Evolutionary conservation across 2,797 vertebrate genomes (phyloP), one percentile per base, ranked within the genome.

Genomic region (Sciaenops ocellatus): DNA sequence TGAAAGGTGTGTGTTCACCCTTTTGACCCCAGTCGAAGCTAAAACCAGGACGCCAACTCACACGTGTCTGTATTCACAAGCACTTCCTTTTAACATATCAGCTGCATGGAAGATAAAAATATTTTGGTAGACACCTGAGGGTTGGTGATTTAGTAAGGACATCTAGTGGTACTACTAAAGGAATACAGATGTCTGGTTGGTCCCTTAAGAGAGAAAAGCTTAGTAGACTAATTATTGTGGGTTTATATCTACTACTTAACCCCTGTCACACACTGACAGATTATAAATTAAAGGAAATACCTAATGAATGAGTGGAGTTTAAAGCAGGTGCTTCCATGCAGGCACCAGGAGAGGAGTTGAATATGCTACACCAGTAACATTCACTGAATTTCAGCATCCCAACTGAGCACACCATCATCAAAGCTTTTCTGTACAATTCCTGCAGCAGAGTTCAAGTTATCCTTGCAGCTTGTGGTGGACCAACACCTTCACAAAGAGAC

Each of bases 111-210:
- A 5, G 47, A 69, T 22, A 55, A 18, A 54, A 20, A 51, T 18
- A 50, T 34, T 64, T 68, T 15, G 5, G 50, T 10, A 8, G 5
- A 55, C 16, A 46, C 12, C 47, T 38, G 28, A 34, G 15, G 13
- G 9, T n/a, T 30, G 5, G 61, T 79, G 80, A 67, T 73, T 71
- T 6, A 74, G 18, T 69, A 18, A 51, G 41, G 79, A 83, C 86
- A 79, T 74, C 88, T 86, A 80, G 80, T 89, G 87, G 82, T 30
- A 6, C 26, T 12, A 48, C 7, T n/a, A 3, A 18, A 73, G 18
- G 13, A 6, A 28, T 2, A 67, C 62, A 10, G 34, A 47, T 44
- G 48, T 15, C 42, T 62, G 38, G 34, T 28, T 66, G 38, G 10
- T 66, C 20, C 16, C 7, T 44, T 1, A 44, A 28, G 17, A 68